phyloP scores from a whole-genome alignment of 2,888 invertebrate genomes.

The Phyllotreta striolata region DNA sequence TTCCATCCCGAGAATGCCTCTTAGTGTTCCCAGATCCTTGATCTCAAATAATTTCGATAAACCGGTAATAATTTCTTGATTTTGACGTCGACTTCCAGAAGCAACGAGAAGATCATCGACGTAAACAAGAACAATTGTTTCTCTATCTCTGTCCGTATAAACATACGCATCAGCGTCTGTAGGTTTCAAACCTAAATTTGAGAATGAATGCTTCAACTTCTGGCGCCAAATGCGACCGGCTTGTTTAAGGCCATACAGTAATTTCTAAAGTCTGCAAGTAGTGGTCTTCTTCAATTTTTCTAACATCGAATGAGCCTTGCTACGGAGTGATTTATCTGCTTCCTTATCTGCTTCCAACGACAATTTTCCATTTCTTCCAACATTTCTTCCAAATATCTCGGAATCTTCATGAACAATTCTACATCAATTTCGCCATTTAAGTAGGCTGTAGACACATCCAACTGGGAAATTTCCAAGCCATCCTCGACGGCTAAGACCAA shows the following conservation, averaged over 20 bases:
- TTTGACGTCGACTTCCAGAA: background rate
- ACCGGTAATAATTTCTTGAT: too few relatives aligned
- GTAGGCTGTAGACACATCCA: conserved; percentile 40
- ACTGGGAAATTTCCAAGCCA: conserved; percentile 34
- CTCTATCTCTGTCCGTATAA: background rate
- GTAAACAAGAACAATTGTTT: background rate
- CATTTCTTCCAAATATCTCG: too few relatives aligned
- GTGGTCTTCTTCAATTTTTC: background rate
- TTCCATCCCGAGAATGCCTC: too few relatives aligned
- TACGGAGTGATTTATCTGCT: too few relatives aligned
- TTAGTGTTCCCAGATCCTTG: too few relatives aligned
- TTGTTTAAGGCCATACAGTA: background rate
- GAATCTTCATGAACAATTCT: background rate
- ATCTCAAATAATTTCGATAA: too few relatives aligned
- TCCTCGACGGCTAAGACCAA: conserved; percentile 39
- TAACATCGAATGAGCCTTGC: too few relatives aligned
- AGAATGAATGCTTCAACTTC: too few relatives aligned
- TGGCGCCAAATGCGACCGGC: background rate
- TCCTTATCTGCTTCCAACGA: too few relatives aligned
- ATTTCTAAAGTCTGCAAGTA: background rate
- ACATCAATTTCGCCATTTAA: conserved; percentile 40
- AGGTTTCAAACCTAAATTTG: background rate
- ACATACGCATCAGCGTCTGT: background rate
- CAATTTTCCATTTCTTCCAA: too few relatives aligned
- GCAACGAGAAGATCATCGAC: background rate